phyloP scores from a whole-genome alignment of 2,797 vertebrate species.

The Euphonia xanthogaster region DNA sequence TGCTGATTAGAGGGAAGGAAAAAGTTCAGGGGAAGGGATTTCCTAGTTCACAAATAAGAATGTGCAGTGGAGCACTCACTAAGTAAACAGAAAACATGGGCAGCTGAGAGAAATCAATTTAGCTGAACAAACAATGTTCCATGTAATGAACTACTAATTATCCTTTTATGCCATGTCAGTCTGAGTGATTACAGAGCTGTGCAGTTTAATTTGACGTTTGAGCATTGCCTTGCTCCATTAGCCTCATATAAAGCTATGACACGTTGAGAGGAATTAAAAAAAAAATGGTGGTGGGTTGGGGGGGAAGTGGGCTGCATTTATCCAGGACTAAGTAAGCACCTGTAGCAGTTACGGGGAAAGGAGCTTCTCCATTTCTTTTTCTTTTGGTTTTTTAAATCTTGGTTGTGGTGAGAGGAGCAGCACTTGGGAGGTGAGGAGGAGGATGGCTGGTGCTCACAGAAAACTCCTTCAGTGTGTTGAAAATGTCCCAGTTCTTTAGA shows the following conservation, averaged over 20 bases:
- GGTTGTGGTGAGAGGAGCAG: background rate
- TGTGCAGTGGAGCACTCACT: slow-evolving; percentile 78
- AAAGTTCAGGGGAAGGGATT: slow-evolving; percentile 79
- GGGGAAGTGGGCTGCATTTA: slow-evolving; percentile 52
- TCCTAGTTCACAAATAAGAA: slow-evolving; percentile 82
- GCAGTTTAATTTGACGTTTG: slow-evolving; percentile 83
- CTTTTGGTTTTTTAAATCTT: background rate
- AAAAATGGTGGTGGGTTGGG: background rate
- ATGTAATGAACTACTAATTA: slow-evolving; percentile 91
- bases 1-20: slow-evolving; percentile 60
- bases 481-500: background rate
- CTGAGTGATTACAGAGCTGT: slow-evolving; percentile 83
- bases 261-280: slow-evolving; percentile 66
- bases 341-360: slow-evolving; percentile 65
- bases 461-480: background rate
- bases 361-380: slow-evolving; percentile 10
- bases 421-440: background rate
- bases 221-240: slow-evolving; percentile 86
- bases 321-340: slow-evolving; percentile 72
- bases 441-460: background rate
- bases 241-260: slow-evolving; percentile 82
- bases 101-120: slow-evolving; percentile 90
- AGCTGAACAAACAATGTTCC: slow-evolving; percentile 89
- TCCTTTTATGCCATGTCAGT: slow-evolving; percentile 89
- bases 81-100: slow-evolving; percentile 86